Base-by-base conservation (phyloP, 2,113 vertebrate species). In the Silurus glanis region DNA sequence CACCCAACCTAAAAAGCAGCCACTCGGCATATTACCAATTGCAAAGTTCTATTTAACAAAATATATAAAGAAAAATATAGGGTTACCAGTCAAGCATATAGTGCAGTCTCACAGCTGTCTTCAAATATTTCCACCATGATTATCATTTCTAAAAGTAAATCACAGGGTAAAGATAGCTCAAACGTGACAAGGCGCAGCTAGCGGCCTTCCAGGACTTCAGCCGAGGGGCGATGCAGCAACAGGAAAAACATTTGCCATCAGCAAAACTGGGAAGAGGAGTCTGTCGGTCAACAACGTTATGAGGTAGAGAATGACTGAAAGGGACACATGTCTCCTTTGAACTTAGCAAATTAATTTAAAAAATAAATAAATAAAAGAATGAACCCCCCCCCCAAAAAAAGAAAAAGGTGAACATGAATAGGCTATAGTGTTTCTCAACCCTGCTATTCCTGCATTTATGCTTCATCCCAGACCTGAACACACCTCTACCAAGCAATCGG, bases 131-230 rank as follows among this genome's bases (percentile, higher is more conserved):
- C 96, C 95, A 94, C 96, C 96, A 96, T 97, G 97, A 99, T 97
- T 96, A 95, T 95, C 94, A 96, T 95, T 97, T 97, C 98, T 97
- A 98, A 98, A 98, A 98, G 98, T 98, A 97, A 96, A 96, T 96
- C 96, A 86, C 87, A 61, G 97, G 96, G 94, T 98, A 98, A 99
- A 98, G 97, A 99, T 98, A 99, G 97, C 95, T 92, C 95, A 95
- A 97, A 97, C 93, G 96, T 97, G 97, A 97, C 96, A 96, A 97
- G 96, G 95, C 93, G 95, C 93, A 94, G 95, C 93, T 93, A 94
- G 95, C 95, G 95, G 93, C 90, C 91, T 87, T 92, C 92, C 93
- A 90, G 93, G 91, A 92, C 94, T 93, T 94, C 88, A 94, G 94
- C 94, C 94, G 92, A 92, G 94, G 91, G 94, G 93, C 91, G 86